These are phyloP conservation scores for Molossus molossus DNA, from an alignment of 2,797 vertebrate species.

Conservation along the genomic window DNA sequence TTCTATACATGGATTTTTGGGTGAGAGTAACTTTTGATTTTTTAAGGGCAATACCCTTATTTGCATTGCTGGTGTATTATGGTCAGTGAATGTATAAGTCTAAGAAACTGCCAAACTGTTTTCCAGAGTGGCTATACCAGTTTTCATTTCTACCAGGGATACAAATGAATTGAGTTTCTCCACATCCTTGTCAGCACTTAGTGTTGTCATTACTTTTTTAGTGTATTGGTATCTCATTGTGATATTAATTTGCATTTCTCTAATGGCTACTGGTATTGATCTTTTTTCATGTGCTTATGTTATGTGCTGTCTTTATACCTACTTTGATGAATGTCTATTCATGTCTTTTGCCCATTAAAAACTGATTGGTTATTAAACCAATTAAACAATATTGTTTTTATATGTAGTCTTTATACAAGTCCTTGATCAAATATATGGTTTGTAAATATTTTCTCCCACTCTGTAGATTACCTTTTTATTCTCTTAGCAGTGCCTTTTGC, in stretches of 20 bases:
- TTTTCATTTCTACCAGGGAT: background rate
- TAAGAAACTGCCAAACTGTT: background rate
- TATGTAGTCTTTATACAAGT: background rate
- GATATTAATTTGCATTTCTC: conserved; percentile 39
- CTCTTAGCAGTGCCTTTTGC: background rate
- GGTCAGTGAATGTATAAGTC: background rate
- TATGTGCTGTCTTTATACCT: background rate
- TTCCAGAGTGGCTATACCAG: background rate
- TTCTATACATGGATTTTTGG: background rate
- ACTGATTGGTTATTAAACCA: background rate
- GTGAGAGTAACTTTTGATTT: background rate
- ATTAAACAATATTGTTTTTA: background rate
- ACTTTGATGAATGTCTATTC: background rate
- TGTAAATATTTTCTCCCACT: background rate
- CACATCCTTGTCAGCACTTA: background rate
- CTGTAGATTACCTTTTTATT: background rate
- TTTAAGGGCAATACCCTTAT: background rate
- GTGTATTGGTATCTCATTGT: background rate
- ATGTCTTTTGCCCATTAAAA: background rate
- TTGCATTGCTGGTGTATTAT: background rate
- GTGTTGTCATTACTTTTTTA: background rate
- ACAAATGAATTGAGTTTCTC: background rate
- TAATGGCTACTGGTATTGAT: conserved; percentile 26
- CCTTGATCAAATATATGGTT: background rate
- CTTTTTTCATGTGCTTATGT: background rate